A percentile compares a stretch with the other conserved stretches of the same genome.
Evolutionary conservation across 2,888 invertebrate genomes (phyloP).

Genomic region (Caenorhabditis auriculariae): DNA sequence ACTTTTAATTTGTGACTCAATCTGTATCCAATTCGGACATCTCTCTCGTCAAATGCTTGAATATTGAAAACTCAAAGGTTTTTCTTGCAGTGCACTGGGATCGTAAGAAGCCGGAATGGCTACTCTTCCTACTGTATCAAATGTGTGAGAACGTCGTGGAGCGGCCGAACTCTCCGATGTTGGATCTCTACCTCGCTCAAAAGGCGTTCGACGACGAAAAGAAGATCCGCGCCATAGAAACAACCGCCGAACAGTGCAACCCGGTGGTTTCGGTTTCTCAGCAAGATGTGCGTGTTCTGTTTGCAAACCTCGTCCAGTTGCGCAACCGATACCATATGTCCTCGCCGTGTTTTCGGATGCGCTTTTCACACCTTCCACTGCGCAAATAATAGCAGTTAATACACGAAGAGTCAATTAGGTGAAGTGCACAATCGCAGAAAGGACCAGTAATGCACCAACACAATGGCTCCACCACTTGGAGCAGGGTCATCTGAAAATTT

Average conservation of each 20-base stretch:
- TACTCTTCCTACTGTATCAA: constrained; percentile 69
- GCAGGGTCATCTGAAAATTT: too few relatives aligned
- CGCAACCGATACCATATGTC: too few relatives aligned
- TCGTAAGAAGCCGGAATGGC: constrained; percentile 69
- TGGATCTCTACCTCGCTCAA: constrained; percentile 69
- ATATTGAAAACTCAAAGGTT: neutral
- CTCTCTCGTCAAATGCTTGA: neutral
- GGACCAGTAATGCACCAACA: too few relatives aligned
- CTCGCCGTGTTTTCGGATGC: too few relatives aligned
- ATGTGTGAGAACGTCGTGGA: constrained; percentile 65
- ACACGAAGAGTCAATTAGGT: too few relatives aligned
- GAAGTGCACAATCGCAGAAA: too few relatives aligned
- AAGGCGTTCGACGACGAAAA: constrained; percentile 58
- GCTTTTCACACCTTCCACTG: too few relatives aligned
- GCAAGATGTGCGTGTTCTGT: constrained; percentile 66
- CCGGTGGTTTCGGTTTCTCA: constrained; percentile 69
- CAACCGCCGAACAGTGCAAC: constrained; percentile 66
- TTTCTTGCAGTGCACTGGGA: constrained; percentile 67
- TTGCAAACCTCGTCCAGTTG: too few relatives aligned
- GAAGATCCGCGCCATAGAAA: constrained; percentile 28
- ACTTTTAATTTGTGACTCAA: too few relatives aligned
- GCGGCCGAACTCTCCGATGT: constrained; percentile 67
- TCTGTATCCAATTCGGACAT: too few relatives aligned
- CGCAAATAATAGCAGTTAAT: too few relatives aligned
- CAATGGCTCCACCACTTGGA: too few relatives aligned